Conservation (phyloP, 2,888 invertebrate species). For the Machimus atricapillus region DNA sequence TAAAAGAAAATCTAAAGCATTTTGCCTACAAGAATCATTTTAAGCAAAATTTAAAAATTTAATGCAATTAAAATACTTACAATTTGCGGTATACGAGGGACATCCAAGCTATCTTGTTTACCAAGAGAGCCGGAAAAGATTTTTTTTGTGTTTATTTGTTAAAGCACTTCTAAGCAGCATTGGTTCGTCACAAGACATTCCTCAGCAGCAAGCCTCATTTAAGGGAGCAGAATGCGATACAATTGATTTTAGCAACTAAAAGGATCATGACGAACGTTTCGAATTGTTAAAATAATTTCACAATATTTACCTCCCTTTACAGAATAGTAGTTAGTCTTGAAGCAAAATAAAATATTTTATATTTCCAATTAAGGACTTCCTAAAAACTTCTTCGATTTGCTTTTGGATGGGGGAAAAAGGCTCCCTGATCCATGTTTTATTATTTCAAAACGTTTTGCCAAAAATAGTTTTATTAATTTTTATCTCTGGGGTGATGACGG, state of each 20-base stretch:
- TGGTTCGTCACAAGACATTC: constrained; percentile 18
- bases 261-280: neutral
- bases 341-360: neutral
- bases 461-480: neutral
- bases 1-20: constrained; percentile 81
- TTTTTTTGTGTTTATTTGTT: neutral
- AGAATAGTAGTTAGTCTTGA: neutral
- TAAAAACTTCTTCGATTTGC: neutral
- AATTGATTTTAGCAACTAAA: neutral
- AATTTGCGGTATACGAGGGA: constrained; percentile 32
- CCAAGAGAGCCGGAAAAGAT: constrained; percentile 36
- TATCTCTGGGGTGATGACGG: neutral
- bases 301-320: neutral
- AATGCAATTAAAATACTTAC: neutral
- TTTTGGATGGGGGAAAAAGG: neutral
- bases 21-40: constrained; percentile 68
- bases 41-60: neutral
- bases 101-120: constrained; percentile 32
- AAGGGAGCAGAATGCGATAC: constrained; percentile 41
- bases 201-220: constrained; percentile 39
- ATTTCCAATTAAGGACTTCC: neutral
- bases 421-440: neutral
- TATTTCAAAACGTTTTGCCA: neutral
- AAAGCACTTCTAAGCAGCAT: neutral
- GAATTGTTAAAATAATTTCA: neutral